Evolutionary conservation across 2,888 invertebrate genomes (phyloP).

Genomic region (Blastobasis lacticolella): DNA sequence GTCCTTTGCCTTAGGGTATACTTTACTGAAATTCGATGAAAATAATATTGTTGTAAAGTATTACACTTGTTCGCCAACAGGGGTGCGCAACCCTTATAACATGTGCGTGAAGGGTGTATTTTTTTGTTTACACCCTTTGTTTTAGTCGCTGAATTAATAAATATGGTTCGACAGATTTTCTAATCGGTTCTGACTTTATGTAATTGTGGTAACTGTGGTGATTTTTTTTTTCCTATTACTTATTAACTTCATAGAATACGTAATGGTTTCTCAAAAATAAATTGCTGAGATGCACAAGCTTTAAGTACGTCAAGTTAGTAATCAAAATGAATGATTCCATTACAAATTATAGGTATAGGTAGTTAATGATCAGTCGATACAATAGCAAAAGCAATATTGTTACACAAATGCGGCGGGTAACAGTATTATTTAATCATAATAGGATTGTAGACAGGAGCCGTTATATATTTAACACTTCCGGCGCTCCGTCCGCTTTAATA

Average conservation of each 20-base stretch:
- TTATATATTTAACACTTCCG: conserved; percentile 17
- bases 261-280: too few species aligned
- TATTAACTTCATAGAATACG: too few species aligned
- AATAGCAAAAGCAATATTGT: conserved; percentile 2
- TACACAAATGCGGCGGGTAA: conserved; percentile 9
- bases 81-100: conserved; percentile 53
- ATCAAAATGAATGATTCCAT: too few species aligned
- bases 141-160: conserved; percentile 36
- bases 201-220: conserved; percentile 4
- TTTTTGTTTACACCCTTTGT: conserved; percentile 39
- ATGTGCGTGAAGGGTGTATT: conserved; percentile 37
- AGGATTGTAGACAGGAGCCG: conserved; percentile 10
- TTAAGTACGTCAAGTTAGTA: too few species aligned
- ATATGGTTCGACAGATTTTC: conserved; percentile 31
- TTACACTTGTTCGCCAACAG: conserved; percentile 51
- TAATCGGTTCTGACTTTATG: conserved; percentile 14
- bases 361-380: background rate
- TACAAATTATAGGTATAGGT: too few species aligned
- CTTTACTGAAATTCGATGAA: conserved; percentile 11
- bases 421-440: background rate
- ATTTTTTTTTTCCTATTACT: too few species aligned
- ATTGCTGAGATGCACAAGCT: too few species aligned
- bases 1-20: conserved; percentile 14
- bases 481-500: background rate
- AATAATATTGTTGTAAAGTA: conserved; percentile 26